A percentile compares a stretch with the other conserved stretches of the same genome.
Evolutionary conservation across 2,113 vertebrate species (phyloP).

Genomic region (Trinectes maculatus): DNA sequence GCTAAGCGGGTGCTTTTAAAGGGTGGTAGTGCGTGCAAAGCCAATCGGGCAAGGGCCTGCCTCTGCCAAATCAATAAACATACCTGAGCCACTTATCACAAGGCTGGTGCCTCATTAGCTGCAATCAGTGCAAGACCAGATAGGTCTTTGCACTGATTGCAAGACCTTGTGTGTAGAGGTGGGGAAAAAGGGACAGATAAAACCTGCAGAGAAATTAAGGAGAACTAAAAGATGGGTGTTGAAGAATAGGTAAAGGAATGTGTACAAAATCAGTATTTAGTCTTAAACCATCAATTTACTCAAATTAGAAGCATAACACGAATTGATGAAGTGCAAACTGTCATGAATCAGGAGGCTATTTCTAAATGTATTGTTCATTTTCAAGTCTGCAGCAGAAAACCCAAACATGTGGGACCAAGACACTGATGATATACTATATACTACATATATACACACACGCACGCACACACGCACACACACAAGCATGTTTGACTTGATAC

Average conservation of each 20-base stretch:
- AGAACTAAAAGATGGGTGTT: neutral
- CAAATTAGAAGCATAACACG: conserved; percentile 1
- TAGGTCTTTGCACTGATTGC: neutral
- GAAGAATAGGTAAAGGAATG: conserved; percentile 8
- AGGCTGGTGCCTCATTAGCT: conserved; percentile 59
- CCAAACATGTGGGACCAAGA: no score
- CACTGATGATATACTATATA: no score
- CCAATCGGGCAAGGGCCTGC: conserved; percentile 62
- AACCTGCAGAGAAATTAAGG: neutral
- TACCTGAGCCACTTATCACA: conserved; percentile 71
- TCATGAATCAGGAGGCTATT: neutral
- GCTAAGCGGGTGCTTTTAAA: conserved; percentile 62
- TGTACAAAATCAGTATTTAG: neutral
- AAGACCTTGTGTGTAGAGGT: no score
- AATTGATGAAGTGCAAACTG: conserved; percentile 6
- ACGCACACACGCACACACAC: no score
- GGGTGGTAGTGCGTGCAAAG: conserved; percentile 71
- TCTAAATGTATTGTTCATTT: neutral
- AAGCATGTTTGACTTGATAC: no score
- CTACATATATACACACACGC: no score
- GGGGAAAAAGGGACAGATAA: neutral
- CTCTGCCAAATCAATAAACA: conserved; percentile 76
- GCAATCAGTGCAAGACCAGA: conserved; percentile 33
- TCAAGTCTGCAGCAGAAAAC: conserved; percentile 15
- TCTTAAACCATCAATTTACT: conserved; percentile 5